Base-by-base conservation (phyloP, 1,140 invertebrate species). In the Ips nitidus region DNA sequence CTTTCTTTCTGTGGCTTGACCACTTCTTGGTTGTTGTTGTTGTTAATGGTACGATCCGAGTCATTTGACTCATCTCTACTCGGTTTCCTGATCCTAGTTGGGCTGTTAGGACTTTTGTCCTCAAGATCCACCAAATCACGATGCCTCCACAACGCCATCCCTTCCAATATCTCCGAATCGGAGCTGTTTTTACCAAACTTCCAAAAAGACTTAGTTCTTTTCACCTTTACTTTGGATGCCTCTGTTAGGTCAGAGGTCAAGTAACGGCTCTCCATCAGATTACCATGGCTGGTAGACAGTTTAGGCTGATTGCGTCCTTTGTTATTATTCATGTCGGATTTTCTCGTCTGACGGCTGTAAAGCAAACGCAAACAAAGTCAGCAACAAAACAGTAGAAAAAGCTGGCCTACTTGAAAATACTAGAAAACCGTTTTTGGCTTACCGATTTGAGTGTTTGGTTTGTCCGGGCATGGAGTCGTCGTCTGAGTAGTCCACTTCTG, bases 401-500 rank as follows among this genome's bases (percentile, higher is more conserved):
- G 45, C 45, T 6, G 7, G 45, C 45, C 22, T 1, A 50, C 45
- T 50, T 1, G 22, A 22, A 8, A 50, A 50, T 50, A 8, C 6
- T 2, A 3, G 3, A 50, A 50, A 50, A 50, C 22, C 22, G 22
- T 22, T 22, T 22, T 22, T 22, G 22, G 22, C 64, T 66, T 52
- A 93, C 91, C 91, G 91, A 81, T 89, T 88, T 56, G 87, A 85
- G 55, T 89, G 83, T 71, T 87, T 85, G 62, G 84, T 80, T 69
- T 80, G 83, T 71, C 86, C 78, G 71, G 84, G 82, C 50, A 80
- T 79, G 37, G 89, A 89, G 75, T 95, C 93, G 81, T 94, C 92
- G 77, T 95, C 93, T 50, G 92, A 94, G 80, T 94, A 94, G 80
- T 94, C 93, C 70, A 94, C 87, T 81, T 94, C 92, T 1, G 93